Evolutionary conservation across 2,113 vertebrate genomes (phyloP).

Genomic region (Salvelinus alpinus): DNA sequence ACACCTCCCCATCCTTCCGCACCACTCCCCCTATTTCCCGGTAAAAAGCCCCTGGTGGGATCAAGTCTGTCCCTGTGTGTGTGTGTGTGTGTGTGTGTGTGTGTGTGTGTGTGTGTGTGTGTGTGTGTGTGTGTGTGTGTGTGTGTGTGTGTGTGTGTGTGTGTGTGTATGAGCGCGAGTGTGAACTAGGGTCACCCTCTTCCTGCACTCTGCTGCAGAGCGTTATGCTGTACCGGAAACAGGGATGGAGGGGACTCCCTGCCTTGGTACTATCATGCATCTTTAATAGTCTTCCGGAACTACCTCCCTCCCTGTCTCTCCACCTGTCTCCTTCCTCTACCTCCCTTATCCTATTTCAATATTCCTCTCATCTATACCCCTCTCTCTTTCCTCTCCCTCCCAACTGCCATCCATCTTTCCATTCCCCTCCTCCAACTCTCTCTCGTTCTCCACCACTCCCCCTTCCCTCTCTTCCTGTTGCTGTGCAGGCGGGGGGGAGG

Average conservation of each 20-base stretch:
- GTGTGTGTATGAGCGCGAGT: not conserved
- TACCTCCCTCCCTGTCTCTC: not conserved
- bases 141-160: not conserved
- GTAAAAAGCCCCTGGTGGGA: too few relatives aligned
- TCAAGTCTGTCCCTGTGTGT: not conserved
- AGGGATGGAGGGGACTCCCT: conserved; percentile 30
- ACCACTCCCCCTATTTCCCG: not conserved
- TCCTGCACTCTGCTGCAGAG: not conserved
- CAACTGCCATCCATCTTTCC: too few relatives aligned
- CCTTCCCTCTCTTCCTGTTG: not conserved
- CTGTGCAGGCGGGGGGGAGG: too few relatives aligned
- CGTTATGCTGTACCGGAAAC: not conserved
- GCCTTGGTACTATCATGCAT: conserved; percentile 30
- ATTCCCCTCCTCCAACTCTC: not conserved
- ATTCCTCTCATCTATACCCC: not conserved
- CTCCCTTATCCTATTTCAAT: not conserved
- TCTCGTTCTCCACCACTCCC: not conserved
- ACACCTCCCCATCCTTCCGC: not conserved
- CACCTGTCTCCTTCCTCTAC: not conserved
- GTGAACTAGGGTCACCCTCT: not conserved
- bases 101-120: not conserved
- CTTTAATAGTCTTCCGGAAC: conserved; percentile 36
- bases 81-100: conserved; percentile 3
- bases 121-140: conserved; percentile 1
- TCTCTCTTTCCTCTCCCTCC: not conserved